Base-by-base conservation (phyloP, 2,113 vertebrate species). In the Empidonax alnorum region DNA sequence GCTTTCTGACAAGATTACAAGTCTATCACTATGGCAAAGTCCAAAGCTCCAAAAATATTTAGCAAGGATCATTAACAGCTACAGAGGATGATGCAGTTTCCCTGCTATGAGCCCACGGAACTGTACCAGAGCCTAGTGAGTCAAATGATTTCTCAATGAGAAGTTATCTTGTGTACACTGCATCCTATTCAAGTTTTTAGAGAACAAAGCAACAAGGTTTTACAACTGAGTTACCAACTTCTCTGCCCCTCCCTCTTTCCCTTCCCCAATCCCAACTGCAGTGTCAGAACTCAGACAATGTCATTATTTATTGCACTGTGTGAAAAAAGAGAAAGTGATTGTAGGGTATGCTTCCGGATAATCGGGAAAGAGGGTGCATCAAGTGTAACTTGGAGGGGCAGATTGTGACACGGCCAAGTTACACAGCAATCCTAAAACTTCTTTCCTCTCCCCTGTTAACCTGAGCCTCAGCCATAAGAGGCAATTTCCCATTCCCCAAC, bases 401-500 rank as follows among this genome's bases (percentile, higher is more conserved):
- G 72, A 44, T 69, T 72, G 24, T 41, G 56, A 24, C n/a, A 16
- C 6, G 42, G 87, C 87, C 93, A 89, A 14, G 75, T 82, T 59
- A 76, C 82, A 73, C 13, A 68, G 78, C n/a, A 90, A 78, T 75
- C 87, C 74, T 68, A 67, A 93, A 92, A 59, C 47, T 78, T 39
- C 82, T 76, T 66, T 72, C 39, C 52, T 63, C 59, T 50, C 67
- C 77, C 37, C 82, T 41, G 69, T 35, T 93, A 91, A 86, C 90
- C 86, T 72, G 83, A 90, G n/a, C 68, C 55, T 82, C 88, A 58
- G 77, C 71, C 47, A 69, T 87, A 86, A 87, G 84, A 89, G 63
- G 84, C 83, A 30, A 42, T 86, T 97, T 95, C 84, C 80, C 62
- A 86, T 94, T 87, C 63, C n/a, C 71, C 71, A 90, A 16, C 84